These are phyloP conservation scores for Trachelus troglodyta DNA, from an alignment of 2,888 invertebrate species.

Conservation along the genomic window DNA sequence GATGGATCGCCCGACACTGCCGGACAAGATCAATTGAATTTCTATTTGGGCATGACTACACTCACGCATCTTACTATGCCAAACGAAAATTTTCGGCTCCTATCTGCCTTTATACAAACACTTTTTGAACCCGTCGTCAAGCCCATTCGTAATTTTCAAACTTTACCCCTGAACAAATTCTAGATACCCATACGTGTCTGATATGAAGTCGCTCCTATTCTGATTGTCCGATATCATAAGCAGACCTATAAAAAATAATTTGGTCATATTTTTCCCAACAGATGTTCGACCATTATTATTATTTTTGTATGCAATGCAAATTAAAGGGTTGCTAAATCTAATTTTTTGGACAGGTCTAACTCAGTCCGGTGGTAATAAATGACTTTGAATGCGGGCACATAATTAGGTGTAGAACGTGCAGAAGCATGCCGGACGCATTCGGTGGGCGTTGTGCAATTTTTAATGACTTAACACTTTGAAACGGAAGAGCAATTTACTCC, in stretches of 20 bases:
- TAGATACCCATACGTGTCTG: not conserved
- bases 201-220: not conserved
- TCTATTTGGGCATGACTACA: constrained; percentile 66
- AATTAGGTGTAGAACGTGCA: constrained; percentile 25
- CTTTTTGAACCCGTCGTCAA: not conserved
- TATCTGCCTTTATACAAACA: not conserved
- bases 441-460: constrained; percentile 14
- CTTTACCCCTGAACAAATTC: not conserved
- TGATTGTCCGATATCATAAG: not conserved
- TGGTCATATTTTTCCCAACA: not conserved
- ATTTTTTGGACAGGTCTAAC: constrained; percentile 28
- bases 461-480: constrained; percentile 24
- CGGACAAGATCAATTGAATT: constrained; percentile 72
- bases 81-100: not conserved
- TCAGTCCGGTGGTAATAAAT: constrained; percentile 47
- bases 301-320: constrained; percentile 26
- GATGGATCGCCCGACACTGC: constrained; percentile 69
- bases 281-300: not conserved
- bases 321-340: constrained; percentile 32
- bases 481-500: constrained; percentile 20
- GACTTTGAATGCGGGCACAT: constrained; percentile 29
- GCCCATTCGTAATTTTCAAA: not conserved
- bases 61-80: constrained; percentile 31
- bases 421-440: not conserved
- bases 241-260: not conserved